Conservation (phyloP, 2,797 vertebrate species). For the Glossophaga mutica region DNA sequence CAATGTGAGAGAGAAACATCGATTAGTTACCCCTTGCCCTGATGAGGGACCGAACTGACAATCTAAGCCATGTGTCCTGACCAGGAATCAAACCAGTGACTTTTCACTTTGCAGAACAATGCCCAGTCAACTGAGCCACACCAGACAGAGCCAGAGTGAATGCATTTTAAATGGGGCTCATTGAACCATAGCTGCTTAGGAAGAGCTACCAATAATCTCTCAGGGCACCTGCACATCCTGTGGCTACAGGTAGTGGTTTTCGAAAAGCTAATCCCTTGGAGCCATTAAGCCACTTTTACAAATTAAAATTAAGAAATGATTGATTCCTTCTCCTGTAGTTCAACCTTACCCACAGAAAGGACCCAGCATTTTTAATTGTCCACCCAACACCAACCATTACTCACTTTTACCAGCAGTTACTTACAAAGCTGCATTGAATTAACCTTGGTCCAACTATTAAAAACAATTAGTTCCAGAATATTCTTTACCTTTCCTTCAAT, state of each 20-base stretch:
- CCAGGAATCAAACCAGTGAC: neutral
- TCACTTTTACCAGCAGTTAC: neutral
- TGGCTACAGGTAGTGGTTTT: neutral
- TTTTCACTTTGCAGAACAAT: neutral
- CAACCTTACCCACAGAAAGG: neutral
- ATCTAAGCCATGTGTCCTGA: neutral
- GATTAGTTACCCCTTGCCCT: neutral
- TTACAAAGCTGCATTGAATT: constrained; percentile 48
- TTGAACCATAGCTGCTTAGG: neutral
- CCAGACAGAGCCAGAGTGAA: neutral
- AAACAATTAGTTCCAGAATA: constrained; percentile 22
- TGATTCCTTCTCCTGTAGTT: neutral
- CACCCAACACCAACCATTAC: neutral
- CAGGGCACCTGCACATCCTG: neutral
- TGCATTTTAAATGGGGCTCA: neutral
- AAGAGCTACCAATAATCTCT: neutral
- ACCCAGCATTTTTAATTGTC: neutral
- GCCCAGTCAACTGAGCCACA: neutral
- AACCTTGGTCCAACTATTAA: constrained; percentile 15
- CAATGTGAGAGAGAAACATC: neutral
- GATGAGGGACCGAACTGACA: neutral
- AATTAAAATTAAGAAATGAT: neutral
- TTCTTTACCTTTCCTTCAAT: constrained; percentile 96
- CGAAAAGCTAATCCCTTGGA: constrained; percentile 3
- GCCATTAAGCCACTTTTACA: neutral